Evolutionary conservation across 2,113 vertebrate species (phyloP), one percentile per base, ranked within the genome.

Genomic region (Dasyprocta punctata): DNA sequence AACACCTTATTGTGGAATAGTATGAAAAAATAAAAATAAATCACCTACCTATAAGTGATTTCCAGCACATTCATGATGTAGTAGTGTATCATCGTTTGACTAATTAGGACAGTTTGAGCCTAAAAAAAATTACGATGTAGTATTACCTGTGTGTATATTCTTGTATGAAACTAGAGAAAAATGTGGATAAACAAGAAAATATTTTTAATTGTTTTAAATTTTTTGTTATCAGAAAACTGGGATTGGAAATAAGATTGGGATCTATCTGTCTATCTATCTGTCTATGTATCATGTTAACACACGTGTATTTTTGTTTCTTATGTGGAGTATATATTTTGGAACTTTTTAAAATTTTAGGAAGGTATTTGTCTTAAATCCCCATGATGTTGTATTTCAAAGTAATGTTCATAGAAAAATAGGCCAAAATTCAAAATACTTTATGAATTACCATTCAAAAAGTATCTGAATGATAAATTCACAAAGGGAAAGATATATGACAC

Each of bases 391-490:
- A 67, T 67, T 91, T 82, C 89, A 60, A 77, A 60, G 67, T 56
- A 86, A 38, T 69, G 71, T 77, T 91, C 58, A 12, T 26, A 85
- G 41, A 95, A 92, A 96, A 89, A 69, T 38, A 16, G 36, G 13
- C 22, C 47, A 33, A 67, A 92, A 33, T 88, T 83, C 30, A 71
- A 92, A 92, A 77, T 38, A 56, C 44, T 73, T 82, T n/a, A 54
- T 75, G 60, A n/a, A 33, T 92, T 65, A 41, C 20, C 26, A 54
- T 77, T 86, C 33, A 75, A 38, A 86, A 89, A 81, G 22, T 81
- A 77, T 94, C 13, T 81, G 52, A 90, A 47, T 89, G 54, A 9
- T 85, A 85, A 85, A 91, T 92, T 90, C 33, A 94, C 20, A 69
- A 86, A 71, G 83, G 58, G 93, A 54, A 75, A 92, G 10, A 38